Evolutionary conservation across 1,140 invertebrate species (phyloP), one percentile per base, ranked within the genome.

Genomic region (Euura lappo): DNA sequence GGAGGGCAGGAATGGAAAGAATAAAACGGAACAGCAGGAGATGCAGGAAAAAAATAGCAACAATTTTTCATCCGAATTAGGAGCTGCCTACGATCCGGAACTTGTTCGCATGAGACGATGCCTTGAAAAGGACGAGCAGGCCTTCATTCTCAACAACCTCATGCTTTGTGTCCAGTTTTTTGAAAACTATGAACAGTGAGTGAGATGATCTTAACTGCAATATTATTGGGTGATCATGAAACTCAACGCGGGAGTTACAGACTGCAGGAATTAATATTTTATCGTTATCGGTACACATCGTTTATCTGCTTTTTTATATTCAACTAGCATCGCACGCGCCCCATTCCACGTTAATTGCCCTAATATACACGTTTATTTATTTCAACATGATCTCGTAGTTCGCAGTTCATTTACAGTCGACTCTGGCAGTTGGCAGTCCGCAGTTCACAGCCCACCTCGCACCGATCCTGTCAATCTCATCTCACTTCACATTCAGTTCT

Each of bases 101-200:
- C 60, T 85, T 0, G 60, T 85, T 2, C 81, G 86, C 6, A 88
- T 94, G 80, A 87, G 89, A 13, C 87, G 89, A 7, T 90, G 93
- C 45, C 86, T 95, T 6, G 85, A 89, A 28, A 87, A 88, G 1
- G 89, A 93, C 73, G 87, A 91, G 2, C 89, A 93, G 76, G 87
- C 89, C 1, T 96, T 95, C 80, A 85, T 95, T 2, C 81, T 95
- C 2, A 95, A 95, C 79, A 93, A 95, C 80, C 90, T 95, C 45
- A 87, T 95, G 73, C 87, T 95, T 80, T 91, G 91, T 45, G 86
- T 94, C 3, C 93, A 95, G 80, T 95, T 95, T 85, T 95, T 94
- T 72, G 88, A 91, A 66, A 93, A 95, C 84, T 95, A 91, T 79
- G 92, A 94, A 76, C 89, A 90, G 94, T 94, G 87, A 90, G 89